Base-by-base conservation (phyloP, 2,797 vertebrate species). In the Lagothrix lagotricha region DNA sequence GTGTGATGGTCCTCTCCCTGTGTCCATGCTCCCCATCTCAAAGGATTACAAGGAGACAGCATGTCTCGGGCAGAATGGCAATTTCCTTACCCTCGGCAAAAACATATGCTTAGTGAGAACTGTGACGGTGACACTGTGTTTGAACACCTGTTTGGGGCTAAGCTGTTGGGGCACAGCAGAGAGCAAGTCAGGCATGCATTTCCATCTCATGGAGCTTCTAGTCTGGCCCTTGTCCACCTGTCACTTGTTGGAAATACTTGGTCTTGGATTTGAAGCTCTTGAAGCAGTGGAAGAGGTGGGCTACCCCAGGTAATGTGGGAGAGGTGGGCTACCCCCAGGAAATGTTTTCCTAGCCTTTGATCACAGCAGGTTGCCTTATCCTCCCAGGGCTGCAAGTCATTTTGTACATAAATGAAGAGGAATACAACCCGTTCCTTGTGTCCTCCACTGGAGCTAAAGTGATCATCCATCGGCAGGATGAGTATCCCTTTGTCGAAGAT, bases 361-460 rank as follows among this genome's bases (percentile, higher is more conserved):
- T 67, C 48, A 52, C 50, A 76, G 5, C 1, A 2, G 70, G 3
- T 67, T 90, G 52, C 77, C 50, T 87, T 83, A 2, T 92, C 93
- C 14, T 80, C 81, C 46, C 97, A 99, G 99, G 99, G 1, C 84
- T 99, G 92, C 99, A 99, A 70, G 98, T 99, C 50, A 98, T 99
- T 97, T 94, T 99, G 77, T 98, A 99, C 52, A 97, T 99, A 26
- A 98, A 99, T 0, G 99, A 99, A 97, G 98, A 98, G 1, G 99
- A 99, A 39, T 99, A 99, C 97, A 99, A 99, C 95, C 99, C 99
- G 61, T 99, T 98, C 98, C 96, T 99, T 96, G 98, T 99, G 95
- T 99, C 99, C 0, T 99, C 99, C 57, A 98, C 98, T 0, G 99
- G 99, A 17, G 99, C 99, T 14, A 99, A 99, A 97, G 98, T 99